Evolutionary conservation across 2,113 vertebrate genomes (phyloP).

Genomic region (Lota lota): DNA sequence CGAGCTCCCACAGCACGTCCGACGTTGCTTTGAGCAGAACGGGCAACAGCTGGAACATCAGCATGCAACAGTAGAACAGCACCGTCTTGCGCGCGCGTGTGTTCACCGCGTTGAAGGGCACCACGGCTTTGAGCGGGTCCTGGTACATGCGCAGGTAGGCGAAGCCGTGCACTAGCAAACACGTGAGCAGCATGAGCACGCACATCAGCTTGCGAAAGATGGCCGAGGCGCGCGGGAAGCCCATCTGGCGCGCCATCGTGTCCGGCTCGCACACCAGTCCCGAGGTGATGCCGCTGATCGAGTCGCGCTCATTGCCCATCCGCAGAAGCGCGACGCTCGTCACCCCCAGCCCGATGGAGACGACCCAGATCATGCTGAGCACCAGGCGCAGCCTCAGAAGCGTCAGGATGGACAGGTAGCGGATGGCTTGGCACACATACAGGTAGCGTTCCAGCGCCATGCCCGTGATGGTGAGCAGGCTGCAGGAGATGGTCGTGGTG

Average conservation of each 20-base stretch:
- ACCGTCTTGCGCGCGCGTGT: slow-evolving; percentile 53
- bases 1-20: slow-evolving; percentile 53
- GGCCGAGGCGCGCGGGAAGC: slow-evolving; percentile 43
- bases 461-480: slow-evolving; percentile 54
- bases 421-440: slow-evolving; percentile 62
- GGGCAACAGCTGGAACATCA: slow-evolving; percentile 60
- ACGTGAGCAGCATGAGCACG: slow-evolving; percentile 26
- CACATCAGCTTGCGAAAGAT: slow-evolving; percentile 40
- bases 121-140: slow-evolving; percentile 44
- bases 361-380: slow-evolving; percentile 43
- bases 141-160: slow-evolving; percentile 57
- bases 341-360: slow-evolving; percentile 16
- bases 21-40: slow-evolving; percentile 43
- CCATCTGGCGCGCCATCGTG: slow-evolving; percentile 53
- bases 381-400: slow-evolving; percentile 27
- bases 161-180: slow-evolving; percentile 44
- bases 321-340: slow-evolving; percentile 31
- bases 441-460: slow-evolving; percentile 68
- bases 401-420: slow-evolving; percentile 52
- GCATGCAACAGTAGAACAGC: slow-evolving; percentile 59
- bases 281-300: neutral
- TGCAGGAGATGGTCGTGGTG: slow-evolving; percentile 40
- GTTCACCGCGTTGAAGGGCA: slow-evolving; percentile 57
- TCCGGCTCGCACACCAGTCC: slow-evolving; percentile 65
- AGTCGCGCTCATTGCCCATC: neutral